Evolutionary conservation across 2,888 invertebrate species (phyloP).

Genomic region (Agrochola macilenta): DNA sequence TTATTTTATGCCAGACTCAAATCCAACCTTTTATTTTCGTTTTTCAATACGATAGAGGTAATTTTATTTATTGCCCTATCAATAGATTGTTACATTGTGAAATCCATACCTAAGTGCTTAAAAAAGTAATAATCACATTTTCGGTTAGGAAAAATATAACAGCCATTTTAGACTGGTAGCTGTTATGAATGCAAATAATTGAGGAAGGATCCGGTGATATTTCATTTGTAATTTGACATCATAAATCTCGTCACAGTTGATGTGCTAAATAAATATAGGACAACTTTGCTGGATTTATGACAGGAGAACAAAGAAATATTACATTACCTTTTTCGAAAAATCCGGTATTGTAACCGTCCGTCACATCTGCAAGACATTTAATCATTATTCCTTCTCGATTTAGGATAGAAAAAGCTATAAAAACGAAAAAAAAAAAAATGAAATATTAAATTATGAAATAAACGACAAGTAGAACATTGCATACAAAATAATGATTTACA

Average conservation of each 20-base stretch:
- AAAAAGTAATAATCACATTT: neutral
- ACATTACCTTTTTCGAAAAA: neutral
- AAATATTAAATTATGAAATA: too few species aligned
- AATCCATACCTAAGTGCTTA: neutral
- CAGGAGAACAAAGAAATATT: neutral
- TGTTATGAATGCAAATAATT: slow-evolving; percentile 4
- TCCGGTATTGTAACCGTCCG: neutral
- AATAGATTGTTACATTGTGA: neutral
- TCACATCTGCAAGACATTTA: neutral
- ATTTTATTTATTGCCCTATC: too few species aligned
- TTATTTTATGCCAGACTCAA: slow-evolving; percentile 28
- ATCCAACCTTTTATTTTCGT: neutral
- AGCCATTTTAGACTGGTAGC: neutral
- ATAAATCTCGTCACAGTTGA: neutral
- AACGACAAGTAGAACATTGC: neutral
- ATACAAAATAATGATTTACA: neutral
- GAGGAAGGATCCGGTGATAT: neutral
- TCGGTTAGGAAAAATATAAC: neutral
- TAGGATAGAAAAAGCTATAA: neutral
- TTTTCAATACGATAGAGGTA: neutral
- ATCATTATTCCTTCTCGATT: neutral
- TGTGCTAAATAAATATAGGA: slow-evolving; percentile 11
- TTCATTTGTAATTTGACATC: neutral
- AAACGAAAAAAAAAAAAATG: too few species aligned
- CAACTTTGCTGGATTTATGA: neutral